Percentiles rank a stretch among this genome's conserved stretches.
phyloP scores from a whole-genome alignment of 1,140 invertebrate genomes.

The Saccostrea glomerata region DNA sequence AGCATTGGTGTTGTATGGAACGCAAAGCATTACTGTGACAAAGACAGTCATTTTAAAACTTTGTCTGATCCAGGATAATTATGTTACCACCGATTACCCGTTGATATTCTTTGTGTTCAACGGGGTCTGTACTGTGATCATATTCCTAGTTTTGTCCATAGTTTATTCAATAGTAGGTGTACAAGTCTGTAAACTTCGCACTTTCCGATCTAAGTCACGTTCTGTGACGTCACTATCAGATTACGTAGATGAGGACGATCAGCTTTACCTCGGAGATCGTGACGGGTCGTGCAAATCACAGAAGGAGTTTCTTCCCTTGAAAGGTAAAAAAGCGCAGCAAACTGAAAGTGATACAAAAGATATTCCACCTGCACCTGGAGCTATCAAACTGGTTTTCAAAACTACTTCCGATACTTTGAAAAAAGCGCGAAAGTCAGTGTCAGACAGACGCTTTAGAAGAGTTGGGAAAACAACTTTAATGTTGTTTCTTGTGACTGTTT shows the following conservation, averaged over 20 bases:
- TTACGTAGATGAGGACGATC: slow-evolving; percentile 43
- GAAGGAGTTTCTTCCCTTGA: not conserved
- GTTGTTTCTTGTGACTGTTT: slow-evolving; percentile 53
- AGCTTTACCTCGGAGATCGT: slow-evolving; percentile 9
- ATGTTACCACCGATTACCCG: slow-evolving; percentile 37
- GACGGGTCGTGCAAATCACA: not conserved
- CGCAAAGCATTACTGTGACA: slow-evolving; percentile 3
- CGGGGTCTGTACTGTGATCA: slow-evolving; percentile 47
- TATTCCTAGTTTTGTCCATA: slow-evolving; percentile 44
- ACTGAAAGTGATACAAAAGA: not conserved
- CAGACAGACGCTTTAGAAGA: slow-evolving; percentile 40
- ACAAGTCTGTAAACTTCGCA: slow-evolving; percentile 48
- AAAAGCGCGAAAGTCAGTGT: slow-evolving; percentile 41
- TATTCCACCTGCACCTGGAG: not conserved
- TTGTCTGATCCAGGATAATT: slow-evolving; percentile 47
- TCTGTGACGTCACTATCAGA: slow-evolving; percentile 21
- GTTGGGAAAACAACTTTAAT: slow-evolving; percentile 59
- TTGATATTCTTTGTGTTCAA: slow-evolving; percentile 49
- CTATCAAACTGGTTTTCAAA: slow-evolving; percentile 43
- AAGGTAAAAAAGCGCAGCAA: not conserved
- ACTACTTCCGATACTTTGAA: slow-evolving; percentile 16
- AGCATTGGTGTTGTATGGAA: slow-evolving; percentile 49
- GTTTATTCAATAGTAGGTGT: slow-evolving; percentile 50
- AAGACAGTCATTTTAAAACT: slow-evolving; percentile 40
- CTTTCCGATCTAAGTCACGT: slow-evolving; percentile 37